Percentiles rank a stretch among this genome's conserved stretches.
phyloP scores from a whole-genome alignment of 2,888 invertebrate species.

The Embidobia sp. region DNA sequence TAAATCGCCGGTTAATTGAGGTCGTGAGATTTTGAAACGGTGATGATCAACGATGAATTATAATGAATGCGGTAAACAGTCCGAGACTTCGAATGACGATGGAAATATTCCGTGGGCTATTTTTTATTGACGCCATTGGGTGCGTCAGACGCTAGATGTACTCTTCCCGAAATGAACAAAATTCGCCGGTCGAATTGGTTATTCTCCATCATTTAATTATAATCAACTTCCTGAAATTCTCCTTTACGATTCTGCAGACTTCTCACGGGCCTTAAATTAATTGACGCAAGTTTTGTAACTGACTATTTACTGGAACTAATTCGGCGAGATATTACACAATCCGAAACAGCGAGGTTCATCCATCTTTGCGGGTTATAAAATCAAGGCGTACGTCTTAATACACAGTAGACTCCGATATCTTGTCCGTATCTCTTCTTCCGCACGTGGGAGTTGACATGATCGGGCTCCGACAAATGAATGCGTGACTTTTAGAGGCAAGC shows the following conservation, averaged over 20 bases:
- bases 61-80: conserved; percentile 48
- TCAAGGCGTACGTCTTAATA: conserved; percentile 26
- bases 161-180: too few species aligned
- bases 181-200: not conserved
- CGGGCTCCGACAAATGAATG: conserved; percentile 70
- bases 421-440: conserved; percentile 66
- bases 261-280: not conserved
- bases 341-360: not conserved
- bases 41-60: conserved; percentile 56
- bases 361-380: conserved; percentile 11
- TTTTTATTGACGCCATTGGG: conserved; percentile 24
- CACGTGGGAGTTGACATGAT: conserved; percentile 74
- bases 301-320: not conserved
- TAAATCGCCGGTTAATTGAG: conserved; percentile 61
- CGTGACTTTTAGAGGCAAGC: conserved; percentile 68
- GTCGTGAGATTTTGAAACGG: conserved; percentile 57
- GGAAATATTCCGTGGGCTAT: conserved; percentile 37
- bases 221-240: conserved; percentile 9
- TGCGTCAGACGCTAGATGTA: too few species aligned
- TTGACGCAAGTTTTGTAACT: not conserved
- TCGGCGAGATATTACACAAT: conserved; percentile 2
- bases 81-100: conserved; percentile 27
- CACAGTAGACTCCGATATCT: conserved; percentile 62
- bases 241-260: not conserved
- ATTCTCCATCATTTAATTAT: not conserved